phyloP scores from a whole-genome alignment of 2,113 vertebrate species.

The Theristicus caerulescens region DNA sequence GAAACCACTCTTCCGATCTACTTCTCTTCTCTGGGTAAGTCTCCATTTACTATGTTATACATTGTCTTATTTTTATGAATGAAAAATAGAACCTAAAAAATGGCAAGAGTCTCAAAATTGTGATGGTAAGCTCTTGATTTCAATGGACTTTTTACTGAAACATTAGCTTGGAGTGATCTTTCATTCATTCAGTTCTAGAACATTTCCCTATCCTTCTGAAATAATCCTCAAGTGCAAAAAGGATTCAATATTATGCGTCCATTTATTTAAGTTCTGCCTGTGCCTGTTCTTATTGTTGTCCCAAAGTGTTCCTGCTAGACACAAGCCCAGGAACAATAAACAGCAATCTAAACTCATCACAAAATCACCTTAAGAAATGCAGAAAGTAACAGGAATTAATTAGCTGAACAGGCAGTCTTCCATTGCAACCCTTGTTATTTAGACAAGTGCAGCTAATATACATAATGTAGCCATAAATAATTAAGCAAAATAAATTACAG shows the following conservation, averaged over 20 bases:
- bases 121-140: background rate
- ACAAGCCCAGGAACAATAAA: background rate
- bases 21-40: background rate
- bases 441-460: slow-evolving; percentile 70
- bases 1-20: background rate
- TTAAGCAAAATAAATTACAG: slow-evolving; percentile 70
- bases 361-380: slow-evolving; percentile 45
- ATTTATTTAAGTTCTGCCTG: background rate
- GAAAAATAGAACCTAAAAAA: background rate
- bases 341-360: background rate
- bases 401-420: slow-evolving; percentile 19
- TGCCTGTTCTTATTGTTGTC: background rate
- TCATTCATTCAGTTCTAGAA: background rate
- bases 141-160: background rate
- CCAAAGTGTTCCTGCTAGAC: background rate
- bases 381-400: slow-evolving; percentile 24
- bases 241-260: background rate
- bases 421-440: slow-evolving; percentile 54
- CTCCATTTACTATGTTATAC: background rate
- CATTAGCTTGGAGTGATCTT: background rate
- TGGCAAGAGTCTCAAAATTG: background rate
- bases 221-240: background rate
- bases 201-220: background rate
- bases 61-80: background rate
- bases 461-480: slow-evolving; percentile 74